These are phyloP conservation scores for Gnatocerus cornutus DNA, from an alignment of 2,888 invertebrate species.

Conservation along the genomic window DNA sequence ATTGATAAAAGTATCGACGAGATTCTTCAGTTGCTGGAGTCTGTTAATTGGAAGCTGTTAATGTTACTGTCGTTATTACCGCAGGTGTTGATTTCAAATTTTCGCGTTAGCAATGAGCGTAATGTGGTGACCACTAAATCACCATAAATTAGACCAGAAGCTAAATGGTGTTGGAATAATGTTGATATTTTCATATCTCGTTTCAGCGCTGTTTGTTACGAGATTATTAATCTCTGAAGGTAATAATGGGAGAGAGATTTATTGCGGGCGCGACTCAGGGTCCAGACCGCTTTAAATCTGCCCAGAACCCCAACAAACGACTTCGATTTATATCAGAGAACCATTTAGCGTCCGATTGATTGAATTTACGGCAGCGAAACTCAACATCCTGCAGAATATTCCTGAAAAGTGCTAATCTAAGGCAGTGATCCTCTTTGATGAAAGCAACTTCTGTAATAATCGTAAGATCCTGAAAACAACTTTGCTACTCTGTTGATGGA, in stretches of 20 bases:
- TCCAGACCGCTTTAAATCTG: constrained; percentile 37
- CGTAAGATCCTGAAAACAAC: too few species aligned
- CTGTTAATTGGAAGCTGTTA: constrained; percentile 20
- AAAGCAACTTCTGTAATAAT: too few species aligned
- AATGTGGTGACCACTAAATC: constrained; percentile 22
- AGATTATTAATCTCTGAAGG: constrained; percentile 36
- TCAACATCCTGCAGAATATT: background rate
- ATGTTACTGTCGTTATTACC: background rate
- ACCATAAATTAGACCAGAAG: constrained; percentile 25
- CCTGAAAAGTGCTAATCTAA: background rate
- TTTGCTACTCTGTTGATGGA: background rate
- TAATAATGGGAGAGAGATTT: constrained; percentile 35
- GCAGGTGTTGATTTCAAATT: background rate
- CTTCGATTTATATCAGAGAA: constrained; percentile 17
- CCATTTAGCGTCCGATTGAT: constrained; percentile 25
- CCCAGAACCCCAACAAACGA: constrained; percentile 20
- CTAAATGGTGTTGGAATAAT: constrained; percentile 29
- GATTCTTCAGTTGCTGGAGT: constrained; percentile 10
- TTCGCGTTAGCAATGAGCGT: background rate
- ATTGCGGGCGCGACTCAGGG: constrained; percentile 22
- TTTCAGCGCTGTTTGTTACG: constrained; percentile 17
- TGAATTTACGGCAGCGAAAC: constrained; percentile 21
- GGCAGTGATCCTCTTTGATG: background rate
- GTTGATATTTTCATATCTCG: constrained; percentile 28
- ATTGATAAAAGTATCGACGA: constrained; percentile 15